Evolutionary conservation across 23 tunicate species (phyloP).

Genomic region (Ascidia mentula): DNA sequence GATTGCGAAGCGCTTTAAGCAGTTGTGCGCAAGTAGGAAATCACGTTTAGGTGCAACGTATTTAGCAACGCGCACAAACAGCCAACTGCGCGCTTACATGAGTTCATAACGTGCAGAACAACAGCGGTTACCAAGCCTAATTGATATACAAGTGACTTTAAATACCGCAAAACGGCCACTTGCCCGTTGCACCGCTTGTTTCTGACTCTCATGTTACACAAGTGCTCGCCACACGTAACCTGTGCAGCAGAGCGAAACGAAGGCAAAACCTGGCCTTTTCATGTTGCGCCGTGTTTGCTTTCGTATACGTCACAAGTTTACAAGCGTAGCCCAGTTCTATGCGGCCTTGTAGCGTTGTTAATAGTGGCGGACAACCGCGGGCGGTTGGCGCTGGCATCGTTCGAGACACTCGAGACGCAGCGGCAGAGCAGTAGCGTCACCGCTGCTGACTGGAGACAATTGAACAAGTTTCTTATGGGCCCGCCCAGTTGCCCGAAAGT

Average conservation of each 20-base stretch:
- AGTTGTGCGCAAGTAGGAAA: no score
- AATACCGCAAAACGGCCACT: slow-evolving; percentile 6
- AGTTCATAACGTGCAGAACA: no score
- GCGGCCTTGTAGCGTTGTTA: neutral
- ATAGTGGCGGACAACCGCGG: neutral
- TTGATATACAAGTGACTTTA: neutral
- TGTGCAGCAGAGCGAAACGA: neutral
- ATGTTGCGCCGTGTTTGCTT: slow-evolving; percentile 9
- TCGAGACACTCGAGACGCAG: slow-evolving; percentile 4
- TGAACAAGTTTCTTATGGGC: neutral
- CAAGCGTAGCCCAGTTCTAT: slow-evolving; percentile 1
- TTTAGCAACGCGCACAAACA: no score
- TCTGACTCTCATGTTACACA: neutral
- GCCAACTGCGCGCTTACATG: no score
- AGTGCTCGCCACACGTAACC: neutral
- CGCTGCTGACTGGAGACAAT: neutral
- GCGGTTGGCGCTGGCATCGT: neutral
- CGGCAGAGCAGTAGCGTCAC: no score
- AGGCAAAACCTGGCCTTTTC: slow-evolving; percentile 6
- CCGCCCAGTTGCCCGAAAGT: neutral
- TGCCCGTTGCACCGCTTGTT: neutral
- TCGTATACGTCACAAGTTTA: neutral
- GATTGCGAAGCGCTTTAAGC: no score
- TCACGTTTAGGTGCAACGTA: no score
- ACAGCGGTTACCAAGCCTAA: neutral